phyloP scores from a whole-genome alignment of 2,113 vertebrate species.

The Hyperoodon ampullatus region DNA sequence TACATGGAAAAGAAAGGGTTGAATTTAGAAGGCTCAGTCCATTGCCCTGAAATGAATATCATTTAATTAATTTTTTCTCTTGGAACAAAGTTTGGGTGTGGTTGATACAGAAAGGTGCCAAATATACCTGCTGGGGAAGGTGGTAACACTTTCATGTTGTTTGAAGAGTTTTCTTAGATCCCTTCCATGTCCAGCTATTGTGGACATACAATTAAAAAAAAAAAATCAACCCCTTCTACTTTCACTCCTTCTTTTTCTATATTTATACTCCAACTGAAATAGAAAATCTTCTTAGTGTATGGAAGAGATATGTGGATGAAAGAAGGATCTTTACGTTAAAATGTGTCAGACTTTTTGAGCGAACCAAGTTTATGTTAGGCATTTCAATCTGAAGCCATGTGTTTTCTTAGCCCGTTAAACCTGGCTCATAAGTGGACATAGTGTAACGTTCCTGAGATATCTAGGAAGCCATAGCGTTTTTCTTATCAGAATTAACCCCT shows the following conservation, averaged over 20 bases:
- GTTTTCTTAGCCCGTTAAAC: not conserved
- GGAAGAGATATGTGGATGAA: not conserved
- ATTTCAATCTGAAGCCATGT: too few relatives aligned
- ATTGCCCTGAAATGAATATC: too few relatives aligned
- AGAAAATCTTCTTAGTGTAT: not conserved
- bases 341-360: not conserved
- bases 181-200: not conserved
- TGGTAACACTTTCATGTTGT: fast-evolving
- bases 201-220: not conserved
- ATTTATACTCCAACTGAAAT: not conserved
- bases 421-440: not conserved
- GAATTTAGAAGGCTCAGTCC: fast-evolving
- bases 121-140: not conserved
- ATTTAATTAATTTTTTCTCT: not conserved
- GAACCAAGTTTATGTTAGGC: not conserved
- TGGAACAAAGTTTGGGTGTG: not conserved
- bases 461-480: not conserved
- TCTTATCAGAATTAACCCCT: not conserved
- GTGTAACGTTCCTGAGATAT: not conserved
- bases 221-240: not conserved
- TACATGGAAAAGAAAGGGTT: slow-evolving; percentile 27
- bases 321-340: not conserved
- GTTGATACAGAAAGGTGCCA: not conserved
- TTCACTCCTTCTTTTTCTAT: not conserved
- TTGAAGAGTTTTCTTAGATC: not conserved